These are phyloP conservation scores for Diglossa cyanea DNA, from an alignment of 2,797 vertebrate genomes.

Conservation along the genomic window DNA sequence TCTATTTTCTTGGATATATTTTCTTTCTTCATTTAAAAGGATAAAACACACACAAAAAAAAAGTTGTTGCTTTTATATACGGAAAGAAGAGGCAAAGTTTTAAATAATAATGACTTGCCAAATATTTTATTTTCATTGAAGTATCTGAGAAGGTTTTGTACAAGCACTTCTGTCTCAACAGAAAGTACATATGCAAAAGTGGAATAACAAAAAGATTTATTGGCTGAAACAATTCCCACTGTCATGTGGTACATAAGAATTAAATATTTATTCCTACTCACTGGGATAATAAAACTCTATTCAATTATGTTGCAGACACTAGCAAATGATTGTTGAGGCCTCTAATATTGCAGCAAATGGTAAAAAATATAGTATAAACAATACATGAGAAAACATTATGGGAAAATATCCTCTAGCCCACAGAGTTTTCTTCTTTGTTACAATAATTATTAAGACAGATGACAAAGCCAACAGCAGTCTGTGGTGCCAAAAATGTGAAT, in stretches of 20 bases:
- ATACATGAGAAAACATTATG: slow-evolving; percentile 43
- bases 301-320: slow-evolving; percentile 64
- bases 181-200: neutral
- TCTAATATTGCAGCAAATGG: slow-evolving; percentile 64
- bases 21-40: neutral
- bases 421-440: slow-evolving; percentile 48
- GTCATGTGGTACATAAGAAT: slow-evolving; percentile 54
- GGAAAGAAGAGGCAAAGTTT: neutral
- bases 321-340: slow-evolving; percentile 65
- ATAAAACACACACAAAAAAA: neutral
- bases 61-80: neutral
- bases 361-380: slow-evolving; percentile 71
- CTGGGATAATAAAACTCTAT: slow-evolving; percentile 70
- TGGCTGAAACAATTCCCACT: slow-evolving; percentile 38
- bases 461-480: neutral
- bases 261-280: slow-evolving; percentile 74
- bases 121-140: neutral
- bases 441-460: slow-evolving; percentile 3
- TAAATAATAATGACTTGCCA: neutral
- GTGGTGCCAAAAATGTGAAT: neutral
- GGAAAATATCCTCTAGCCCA: slow-evolving; percentile 42
- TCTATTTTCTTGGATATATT: neutral
- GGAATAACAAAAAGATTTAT: slow-evolving; percentile 42
- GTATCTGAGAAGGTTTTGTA: neutral
- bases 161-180: neutral